Percentiles rank a stretch among this genome's conserved stretches.
Evolutionary conservation across 2,113 vertebrate genomes (phyloP).

Genomic region (Melanerpes formicivorus): DNA sequence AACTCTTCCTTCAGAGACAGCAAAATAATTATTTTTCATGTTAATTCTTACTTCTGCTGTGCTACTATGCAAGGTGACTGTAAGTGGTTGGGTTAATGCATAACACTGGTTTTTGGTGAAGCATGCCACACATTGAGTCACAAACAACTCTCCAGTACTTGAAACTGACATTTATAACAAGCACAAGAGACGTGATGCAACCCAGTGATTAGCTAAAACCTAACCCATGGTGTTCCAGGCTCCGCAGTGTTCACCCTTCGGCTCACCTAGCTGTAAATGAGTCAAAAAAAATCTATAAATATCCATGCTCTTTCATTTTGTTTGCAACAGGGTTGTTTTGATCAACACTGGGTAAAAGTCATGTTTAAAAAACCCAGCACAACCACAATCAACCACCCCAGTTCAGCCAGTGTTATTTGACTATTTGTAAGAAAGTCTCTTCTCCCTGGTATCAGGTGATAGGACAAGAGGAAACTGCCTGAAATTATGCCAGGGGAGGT

Average conservation of each 20-base stretch:
- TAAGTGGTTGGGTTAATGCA: neutral
- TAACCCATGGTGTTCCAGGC: neutral
- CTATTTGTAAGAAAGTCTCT: neutral
- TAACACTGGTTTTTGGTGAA: neutral
- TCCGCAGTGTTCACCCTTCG: neutral
- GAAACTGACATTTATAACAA: neutral
- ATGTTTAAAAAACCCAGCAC: neutral
- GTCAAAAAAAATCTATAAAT: neutral
- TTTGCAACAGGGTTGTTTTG: neutral
- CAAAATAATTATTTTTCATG: neutral
- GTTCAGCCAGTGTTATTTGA: neutral
- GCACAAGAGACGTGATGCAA: neutral
- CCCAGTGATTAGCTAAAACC: neutral
- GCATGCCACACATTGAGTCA: neutral
- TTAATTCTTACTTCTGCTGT: neutral
- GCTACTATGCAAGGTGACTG: neutral
- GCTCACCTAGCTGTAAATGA: neutral
- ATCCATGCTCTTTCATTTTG: neutral
- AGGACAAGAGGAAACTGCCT: too few species aligned
- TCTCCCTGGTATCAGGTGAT: too few species aligned
- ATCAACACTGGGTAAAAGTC: neutral
- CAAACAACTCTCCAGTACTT: neutral
- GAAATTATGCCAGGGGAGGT: too few species aligned
- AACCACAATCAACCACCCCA: neutral
- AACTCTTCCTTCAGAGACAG: neutral